A percentile compares a stretch with the other conserved stretches of the same genome.
phyloP scores from a whole-genome alignment of 2,113 vertebrate genomes.

The Indicator indicator region DNA sequence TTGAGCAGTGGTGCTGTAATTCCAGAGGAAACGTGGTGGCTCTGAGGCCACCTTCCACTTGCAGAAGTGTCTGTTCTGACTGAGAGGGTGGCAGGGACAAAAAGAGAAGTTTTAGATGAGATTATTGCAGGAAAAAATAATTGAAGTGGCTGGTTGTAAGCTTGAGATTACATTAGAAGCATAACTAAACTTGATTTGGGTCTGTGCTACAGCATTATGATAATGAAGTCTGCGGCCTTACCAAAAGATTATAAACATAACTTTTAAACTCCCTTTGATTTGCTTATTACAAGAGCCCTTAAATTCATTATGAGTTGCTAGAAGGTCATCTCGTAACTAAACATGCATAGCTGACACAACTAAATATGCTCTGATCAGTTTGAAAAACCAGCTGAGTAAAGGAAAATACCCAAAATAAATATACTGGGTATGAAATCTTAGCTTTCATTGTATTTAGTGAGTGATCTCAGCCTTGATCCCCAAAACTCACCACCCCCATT shows the following conservation, averaged over 20 bases:
- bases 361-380: neutral
- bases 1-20: neutral
- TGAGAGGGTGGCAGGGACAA: neutral
- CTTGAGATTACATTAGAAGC: neutral
- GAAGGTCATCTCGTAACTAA: constrained; percentile 10
- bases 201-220: neutral
- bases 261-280: neutral
- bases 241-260: neutral
- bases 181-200: constrained; percentile 1
- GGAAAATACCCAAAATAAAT: neutral
- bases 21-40: neutral
- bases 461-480: neutral
- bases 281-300: constrained; percentile 16
- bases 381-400: neutral
- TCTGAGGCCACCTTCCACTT: neutral
- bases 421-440: neutral
- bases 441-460: neutral
- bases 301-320: constrained; percentile 23
- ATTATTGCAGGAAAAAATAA: neutral
- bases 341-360: neutral
- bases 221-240: constrained; percentile 25
- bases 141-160: neutral
- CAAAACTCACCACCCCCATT: neutral
- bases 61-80: neutral
- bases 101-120: neutral